A percentile compares a stretch with the other conserved stretches of the same genome.
phyloP scores from a whole-genome alignment of 2,113 vertebrate species.

The Rhinoptilus africanus region DNA sequence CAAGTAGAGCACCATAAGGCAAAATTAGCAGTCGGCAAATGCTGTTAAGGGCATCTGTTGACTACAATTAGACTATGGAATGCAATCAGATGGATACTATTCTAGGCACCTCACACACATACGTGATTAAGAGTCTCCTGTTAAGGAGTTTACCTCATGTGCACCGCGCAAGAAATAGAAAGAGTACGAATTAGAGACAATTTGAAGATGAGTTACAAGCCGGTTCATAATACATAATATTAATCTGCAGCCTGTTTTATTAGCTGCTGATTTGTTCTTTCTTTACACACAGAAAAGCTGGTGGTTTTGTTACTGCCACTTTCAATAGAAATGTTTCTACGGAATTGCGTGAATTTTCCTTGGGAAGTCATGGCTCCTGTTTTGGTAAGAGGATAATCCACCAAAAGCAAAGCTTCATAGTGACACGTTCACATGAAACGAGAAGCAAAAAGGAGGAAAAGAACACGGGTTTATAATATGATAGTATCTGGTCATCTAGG shows the following conservation, averaged over 20 bases:
- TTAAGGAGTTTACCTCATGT: neutral
- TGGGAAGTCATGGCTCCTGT: neutral
- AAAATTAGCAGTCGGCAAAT: slow-evolving; percentile 44
- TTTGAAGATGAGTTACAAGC: neutral
- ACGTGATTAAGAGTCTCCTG: neutral
- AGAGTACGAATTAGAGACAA: neutral
- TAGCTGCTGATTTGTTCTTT: neutral
- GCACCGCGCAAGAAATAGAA: neutral
- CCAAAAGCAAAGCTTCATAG: neutral
- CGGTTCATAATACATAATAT: neutral
- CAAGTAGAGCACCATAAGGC: neutral
- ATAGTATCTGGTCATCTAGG: neutral
- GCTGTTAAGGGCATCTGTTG: neutral
- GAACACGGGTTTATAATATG: neutral
- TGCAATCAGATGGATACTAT: slow-evolving; percentile 13
- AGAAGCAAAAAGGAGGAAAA: neutral
- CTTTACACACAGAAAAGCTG: neutral
- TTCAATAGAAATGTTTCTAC: neutral
- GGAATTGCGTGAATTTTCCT: neutral
- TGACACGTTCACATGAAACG: neutral
- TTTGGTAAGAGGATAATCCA: neutral
- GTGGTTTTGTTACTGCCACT: neutral
- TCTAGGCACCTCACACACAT: neutral
- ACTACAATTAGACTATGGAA: slow-evolving; percentile 1
- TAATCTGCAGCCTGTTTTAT: neutral